A percentile compares a stretch with the other conserved stretches of the same genome.
phyloP scores from a whole-genome alignment of 2,797 vertebrate species.

The Enteromius fasciolatus region DNA sequence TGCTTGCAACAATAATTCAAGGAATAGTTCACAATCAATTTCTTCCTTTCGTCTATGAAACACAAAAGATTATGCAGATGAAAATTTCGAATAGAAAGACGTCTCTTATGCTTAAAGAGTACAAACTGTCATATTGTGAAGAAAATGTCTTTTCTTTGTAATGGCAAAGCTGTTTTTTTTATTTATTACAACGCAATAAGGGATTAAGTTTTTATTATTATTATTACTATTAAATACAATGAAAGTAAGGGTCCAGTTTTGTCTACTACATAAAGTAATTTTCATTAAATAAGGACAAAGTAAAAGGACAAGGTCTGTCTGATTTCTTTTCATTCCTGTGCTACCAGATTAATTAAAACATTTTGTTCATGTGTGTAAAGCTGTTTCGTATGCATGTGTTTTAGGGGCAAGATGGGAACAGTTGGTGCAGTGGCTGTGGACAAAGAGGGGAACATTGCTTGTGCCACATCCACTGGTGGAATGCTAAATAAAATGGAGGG shows the following conservation, averaged over 20 bases:
- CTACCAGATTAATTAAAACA: neutral
- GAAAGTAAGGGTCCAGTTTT: neutral
- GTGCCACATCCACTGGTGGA: constrained; percentile 86
- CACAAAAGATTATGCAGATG: neutral
- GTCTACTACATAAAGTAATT: neutral
- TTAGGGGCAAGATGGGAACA: constrained; percentile 82
- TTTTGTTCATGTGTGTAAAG: constrained; percentile 12
- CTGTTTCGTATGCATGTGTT: constrained; percentile 28
- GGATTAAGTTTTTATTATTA: no score
- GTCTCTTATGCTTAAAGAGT: neutral
- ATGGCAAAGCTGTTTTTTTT: neutral
- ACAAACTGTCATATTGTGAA: neutral
- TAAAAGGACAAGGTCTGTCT: neutral
- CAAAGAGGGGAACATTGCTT: constrained; percentile 79
- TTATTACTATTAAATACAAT: neutral
- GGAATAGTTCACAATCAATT: neutral
- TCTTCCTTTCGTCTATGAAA: no score
- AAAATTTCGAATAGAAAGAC: neutral
- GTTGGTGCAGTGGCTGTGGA: constrained; percentile 87
- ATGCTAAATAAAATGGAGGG: constrained; percentile 86
- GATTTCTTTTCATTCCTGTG: neutral
- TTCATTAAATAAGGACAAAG: neutral
- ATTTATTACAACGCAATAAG: neutral
- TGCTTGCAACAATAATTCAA: constrained; percentile 3
- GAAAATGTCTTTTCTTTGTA: neutral